Conservation (phyloP, 2,888 invertebrate genomes). For the Macroteleia sp. region DNA sequence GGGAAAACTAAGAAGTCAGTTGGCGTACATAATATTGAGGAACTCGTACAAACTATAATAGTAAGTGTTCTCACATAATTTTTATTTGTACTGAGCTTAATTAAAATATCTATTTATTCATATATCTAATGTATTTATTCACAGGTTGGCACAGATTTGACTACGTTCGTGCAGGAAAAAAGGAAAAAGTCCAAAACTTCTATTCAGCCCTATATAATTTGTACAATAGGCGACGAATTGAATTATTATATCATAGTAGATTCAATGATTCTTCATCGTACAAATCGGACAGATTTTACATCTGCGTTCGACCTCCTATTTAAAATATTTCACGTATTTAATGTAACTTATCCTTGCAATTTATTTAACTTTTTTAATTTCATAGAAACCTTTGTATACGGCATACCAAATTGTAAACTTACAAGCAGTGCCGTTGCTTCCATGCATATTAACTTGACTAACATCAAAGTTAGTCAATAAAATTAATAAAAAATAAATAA, state of each 20-base stretch:
- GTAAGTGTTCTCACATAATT: slow-evolving; percentile 17
- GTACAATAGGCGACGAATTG: neutral
- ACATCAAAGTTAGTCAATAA: too few relatives aligned
- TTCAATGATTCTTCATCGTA: slow-evolving; percentile 13
- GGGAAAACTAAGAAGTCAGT: slow-evolving; percentile 2
- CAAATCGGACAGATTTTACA: too few relatives aligned
- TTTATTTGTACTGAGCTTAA: neutral
- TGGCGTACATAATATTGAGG: neutral
- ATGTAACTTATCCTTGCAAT: too few relatives aligned
- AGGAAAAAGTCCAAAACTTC: neutral
- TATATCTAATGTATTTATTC: neutral
- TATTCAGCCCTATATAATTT: slow-evolving; percentile 23
- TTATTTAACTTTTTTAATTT: too few relatives aligned
- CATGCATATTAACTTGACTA: too few relatives aligned
- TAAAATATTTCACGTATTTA: too few relatives aligned
- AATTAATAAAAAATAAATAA: too few relatives aligned
- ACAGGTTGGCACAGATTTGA: slow-evolving; percentile 16
- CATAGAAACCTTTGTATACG: too few relatives aligned
- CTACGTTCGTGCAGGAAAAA: slow-evolving; percentile 1
- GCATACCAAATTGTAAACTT: too few relatives aligned
- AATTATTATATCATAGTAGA: slow-evolving; percentile 11
- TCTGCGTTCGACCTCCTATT: too few relatives aligned
- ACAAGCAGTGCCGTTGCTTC: too few relatives aligned
- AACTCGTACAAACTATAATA: slow-evolving; percentile 7
- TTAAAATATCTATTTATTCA: neutral